A percentile compares a stretch with the other conserved stretches of the same genome.
phyloP scores from a whole-genome alignment of 2,113 vertebrate species.

The Phoxinus phoxinus region DNA sequence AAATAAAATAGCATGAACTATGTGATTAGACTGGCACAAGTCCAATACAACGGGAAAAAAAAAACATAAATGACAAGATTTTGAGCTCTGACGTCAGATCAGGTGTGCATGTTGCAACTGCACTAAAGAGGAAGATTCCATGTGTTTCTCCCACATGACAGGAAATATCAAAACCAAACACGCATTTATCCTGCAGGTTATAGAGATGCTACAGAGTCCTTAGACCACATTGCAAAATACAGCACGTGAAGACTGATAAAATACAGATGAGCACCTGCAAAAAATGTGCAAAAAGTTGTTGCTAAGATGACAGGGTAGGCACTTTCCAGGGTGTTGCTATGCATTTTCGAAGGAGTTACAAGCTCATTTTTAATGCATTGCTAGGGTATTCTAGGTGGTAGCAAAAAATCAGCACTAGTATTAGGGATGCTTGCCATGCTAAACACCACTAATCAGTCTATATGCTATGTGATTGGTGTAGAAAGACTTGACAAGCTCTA shows the following conservation, averaged over 20 bases:
- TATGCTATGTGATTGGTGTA: constrained; percentile 1
- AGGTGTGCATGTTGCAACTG: constrained; percentile 43
- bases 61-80: constrained; percentile 18
- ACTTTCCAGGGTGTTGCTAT: neutral
- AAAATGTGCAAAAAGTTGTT: neutral
- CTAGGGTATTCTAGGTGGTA: neutral
- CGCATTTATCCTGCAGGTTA: neutral
- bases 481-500: constrained; percentile 1
- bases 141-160: neutral
- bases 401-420: neutral
- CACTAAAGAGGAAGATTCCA: neutral
- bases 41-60: neutral
- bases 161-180: neutral
- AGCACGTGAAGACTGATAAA: neutral
- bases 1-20: constrained; percentile 29
- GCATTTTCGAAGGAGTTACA: neutral
- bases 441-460: constrained; percentile 13
- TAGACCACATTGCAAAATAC: neutral
- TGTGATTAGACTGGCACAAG: constrained; percentile 35
- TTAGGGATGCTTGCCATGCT: neutral
- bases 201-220: too few relatives aligned
- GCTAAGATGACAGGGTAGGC: neutral
- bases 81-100: neutral
- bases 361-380: neutral
- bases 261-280: neutral